Base-by-base conservation (phyloP, 1,140 invertebrate genomes). In the Drosophila bifasciata region DNA sequence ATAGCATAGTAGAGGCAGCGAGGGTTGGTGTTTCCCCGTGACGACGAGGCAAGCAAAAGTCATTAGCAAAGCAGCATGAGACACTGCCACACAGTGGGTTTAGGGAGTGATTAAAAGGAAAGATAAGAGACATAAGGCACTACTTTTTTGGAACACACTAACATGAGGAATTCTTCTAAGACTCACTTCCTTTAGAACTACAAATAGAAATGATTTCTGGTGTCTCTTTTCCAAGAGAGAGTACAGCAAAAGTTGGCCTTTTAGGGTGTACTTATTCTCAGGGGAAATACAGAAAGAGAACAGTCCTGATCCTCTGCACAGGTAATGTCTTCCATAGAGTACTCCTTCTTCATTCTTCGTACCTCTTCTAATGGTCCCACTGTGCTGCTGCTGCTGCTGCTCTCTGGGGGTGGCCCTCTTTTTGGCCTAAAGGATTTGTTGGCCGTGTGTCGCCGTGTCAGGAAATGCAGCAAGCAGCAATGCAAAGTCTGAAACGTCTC, bases 401-500 rank as follows among this genome's bases (percentile, higher is more conserved):
- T 9, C 21, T 23, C n/a, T n/a, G n/a, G n/a, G 71, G 71, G 70
- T 74, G 71, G 71, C 41, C 71, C 21, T 51, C 21, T 56, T 58
- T 66, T 68, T 40, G 59, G 63, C 32, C 32, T 11, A 62, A 36
- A 36, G 5, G 39, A 66, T 64, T 68, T 68, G 46, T 57, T 63
- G 57, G 28, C 46, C 49, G 36, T 40, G 36, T 40, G 50, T 28
- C 16, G 46, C 16, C 48, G 60, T 79, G 77, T 76, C 83, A 86
- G 81, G 81, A 86, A 86, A 86, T 88, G 81, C 81, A 86, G 77
- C 73, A 77, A n/a, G n/a, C n/a, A n/a, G n/a, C n/a, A n/a, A n/a
- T n/a, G 68, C 44, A 13, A 11, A 21, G 19, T 19, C 19, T 21
- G 51, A 53, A 1, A 3, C 32, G 64, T 62, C 64, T 62, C 55